These are phyloP conservation scores for Pogonognathellus flavescens DNA, from an alignment of 1,140 invertebrate genomes.

Conservation along the genomic window DNA sequence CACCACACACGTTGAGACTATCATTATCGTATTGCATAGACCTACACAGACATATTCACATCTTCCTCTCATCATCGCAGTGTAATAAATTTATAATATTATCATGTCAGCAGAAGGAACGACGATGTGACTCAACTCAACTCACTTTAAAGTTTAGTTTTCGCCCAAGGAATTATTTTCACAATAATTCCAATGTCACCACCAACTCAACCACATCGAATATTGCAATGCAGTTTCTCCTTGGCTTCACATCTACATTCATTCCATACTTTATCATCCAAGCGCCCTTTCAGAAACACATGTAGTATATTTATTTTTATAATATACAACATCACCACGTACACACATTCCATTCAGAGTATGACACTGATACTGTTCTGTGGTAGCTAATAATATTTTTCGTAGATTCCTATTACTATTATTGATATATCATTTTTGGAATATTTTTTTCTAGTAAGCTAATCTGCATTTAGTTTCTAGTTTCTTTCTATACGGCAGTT, in stretches of 20 bases:
- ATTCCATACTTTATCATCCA: conserved; percentile 15
- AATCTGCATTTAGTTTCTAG: no score
- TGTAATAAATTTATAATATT: no score
- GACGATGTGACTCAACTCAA: background rate
- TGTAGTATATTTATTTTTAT: no score
- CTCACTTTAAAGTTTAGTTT: background rate
- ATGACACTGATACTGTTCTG: conserved; percentile 16
- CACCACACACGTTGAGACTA: background rate
- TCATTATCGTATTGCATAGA: background rate
- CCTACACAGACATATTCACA: background rate
- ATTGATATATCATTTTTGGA: no score
- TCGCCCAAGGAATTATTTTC: background rate
- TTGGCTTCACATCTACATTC: background rate
- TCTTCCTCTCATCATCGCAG: no score
- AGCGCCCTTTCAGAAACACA: background rate
- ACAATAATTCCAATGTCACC: background rate
- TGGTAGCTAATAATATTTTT: background rate
- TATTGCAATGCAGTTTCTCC: background rate
- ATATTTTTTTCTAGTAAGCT: no score
- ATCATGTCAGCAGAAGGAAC: no score
- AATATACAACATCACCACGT: conserved; percentile 18
- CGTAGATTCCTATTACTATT: no score
- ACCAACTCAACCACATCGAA: background rate
- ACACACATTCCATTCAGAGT: conserved; percentile 17
- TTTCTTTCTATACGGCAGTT: no score